Evolutionary conservation across 2,113 vertebrate genomes (phyloP).

Genomic region (Pelodiscus sinensis): DNA sequence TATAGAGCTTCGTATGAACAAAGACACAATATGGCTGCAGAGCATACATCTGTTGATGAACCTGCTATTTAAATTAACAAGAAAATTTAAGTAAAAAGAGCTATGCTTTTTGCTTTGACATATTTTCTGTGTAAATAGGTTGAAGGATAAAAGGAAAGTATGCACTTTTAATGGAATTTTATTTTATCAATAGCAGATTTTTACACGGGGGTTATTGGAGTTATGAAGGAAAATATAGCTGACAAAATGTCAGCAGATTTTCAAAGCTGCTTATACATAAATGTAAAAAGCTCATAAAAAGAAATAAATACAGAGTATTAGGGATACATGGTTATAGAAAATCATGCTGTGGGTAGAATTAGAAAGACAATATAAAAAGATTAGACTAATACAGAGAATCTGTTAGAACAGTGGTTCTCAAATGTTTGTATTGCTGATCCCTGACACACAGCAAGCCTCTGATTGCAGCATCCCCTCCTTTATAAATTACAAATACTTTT

Average conservation of each 20-base stretch:
- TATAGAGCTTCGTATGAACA: too few species aligned
- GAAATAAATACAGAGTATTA: background rate
- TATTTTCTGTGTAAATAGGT: background rate
- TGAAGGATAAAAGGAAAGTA: background rate
- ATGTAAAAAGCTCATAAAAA: background rate
- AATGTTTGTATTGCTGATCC: too few species aligned
- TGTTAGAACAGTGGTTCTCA: background rate
- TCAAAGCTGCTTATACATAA: background rate
- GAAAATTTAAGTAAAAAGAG: too few species aligned
- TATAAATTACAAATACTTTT: too few species aligned
- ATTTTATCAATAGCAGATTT: background rate
- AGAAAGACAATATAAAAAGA: background rate
- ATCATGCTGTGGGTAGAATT: background rate
- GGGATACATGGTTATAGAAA: background rate
- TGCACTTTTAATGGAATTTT: background rate
- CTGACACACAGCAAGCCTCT: too few species aligned
- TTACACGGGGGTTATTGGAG: background rate
- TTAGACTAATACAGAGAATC: background rate
- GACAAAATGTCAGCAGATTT: background rate
- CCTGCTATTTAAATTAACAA: background rate
- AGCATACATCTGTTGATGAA: background rate
- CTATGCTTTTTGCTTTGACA: too few species aligned
- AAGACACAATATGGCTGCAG: background rate
- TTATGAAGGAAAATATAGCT: background rate
- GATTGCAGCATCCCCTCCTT: too few species aligned